phyloP scores from a whole-genome alignment of 1,140 invertebrate species.

The Gryon sp. region DNA sequence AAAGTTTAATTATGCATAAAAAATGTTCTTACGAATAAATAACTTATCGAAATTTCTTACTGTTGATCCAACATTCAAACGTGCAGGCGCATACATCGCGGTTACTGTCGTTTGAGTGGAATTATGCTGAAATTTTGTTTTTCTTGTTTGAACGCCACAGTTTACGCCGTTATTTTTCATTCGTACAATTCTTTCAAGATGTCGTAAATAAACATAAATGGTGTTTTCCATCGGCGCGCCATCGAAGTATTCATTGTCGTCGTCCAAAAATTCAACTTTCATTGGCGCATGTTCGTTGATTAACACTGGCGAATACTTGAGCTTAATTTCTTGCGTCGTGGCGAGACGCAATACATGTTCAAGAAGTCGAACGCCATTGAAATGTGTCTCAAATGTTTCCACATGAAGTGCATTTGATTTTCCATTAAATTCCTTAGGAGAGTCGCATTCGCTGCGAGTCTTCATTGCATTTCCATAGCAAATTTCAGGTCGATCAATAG shows the following conservation, averaged over 20 bases:
- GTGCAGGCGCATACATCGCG: conserved; percentile 50
- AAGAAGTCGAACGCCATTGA: conserved; percentile 56
- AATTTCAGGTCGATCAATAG: conserved; percentile 30
- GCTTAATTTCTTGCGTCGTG: conserved; percentile 59
- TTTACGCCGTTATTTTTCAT: conserved; percentile 59
- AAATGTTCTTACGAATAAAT: no score
- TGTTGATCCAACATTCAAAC: conserved; percentile 60
- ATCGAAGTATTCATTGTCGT: conserved; percentile 56
- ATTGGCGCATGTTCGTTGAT: conserved; percentile 7
- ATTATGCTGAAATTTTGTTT: conserved; percentile 35
- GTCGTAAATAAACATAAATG: conserved; percentile 55
- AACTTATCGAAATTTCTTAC: conserved; percentile 62
- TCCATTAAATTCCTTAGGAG: conserved; percentile 24
- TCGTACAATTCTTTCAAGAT: conserved; percentile 47
- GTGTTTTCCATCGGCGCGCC: conserved; percentile 31
- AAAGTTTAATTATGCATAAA: no score
- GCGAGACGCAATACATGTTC: conserved; percentile 62
- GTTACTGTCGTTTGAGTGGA: conserved; percentile 61
- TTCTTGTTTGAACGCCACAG: conserved; percentile 62
- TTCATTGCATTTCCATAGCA: conserved; percentile 31
- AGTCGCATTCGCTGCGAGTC: conserved; percentile 12
- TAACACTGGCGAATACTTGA: conserved; percentile 54
- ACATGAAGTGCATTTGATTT: conserved; percentile 26
- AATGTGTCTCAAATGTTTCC: conserved; percentile 62
- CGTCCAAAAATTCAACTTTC: conserved; percentile 61